Conservation (phyloP, 2,113 vertebrate genomes). For the Apeltes quadracus region DNA sequence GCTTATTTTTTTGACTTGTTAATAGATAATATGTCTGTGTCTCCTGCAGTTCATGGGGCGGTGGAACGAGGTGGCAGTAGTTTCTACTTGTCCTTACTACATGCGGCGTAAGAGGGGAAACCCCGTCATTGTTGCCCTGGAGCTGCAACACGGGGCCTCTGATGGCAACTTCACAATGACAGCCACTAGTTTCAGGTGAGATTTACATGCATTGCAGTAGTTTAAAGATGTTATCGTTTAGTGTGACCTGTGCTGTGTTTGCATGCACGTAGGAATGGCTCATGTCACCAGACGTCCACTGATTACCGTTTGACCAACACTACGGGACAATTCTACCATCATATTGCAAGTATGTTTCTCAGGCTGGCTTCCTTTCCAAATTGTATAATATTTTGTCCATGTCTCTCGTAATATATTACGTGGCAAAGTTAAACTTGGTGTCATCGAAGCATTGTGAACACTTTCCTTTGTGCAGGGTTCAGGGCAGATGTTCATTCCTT, state of each 20-base stretch:
- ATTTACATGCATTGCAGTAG: too few relatives aligned
- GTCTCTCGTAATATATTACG: not conserved
- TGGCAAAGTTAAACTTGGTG: not conserved
- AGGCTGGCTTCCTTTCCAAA: not conserved
- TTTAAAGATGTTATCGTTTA: not conserved
- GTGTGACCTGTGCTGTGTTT: slow-evolving; percentile 1
- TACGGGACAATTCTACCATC: slow-evolving; percentile 74
- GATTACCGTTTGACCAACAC: slow-evolving; percentile 65
- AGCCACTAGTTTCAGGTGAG: slow-evolving; percentile 45
- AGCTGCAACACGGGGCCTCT: slow-evolving; percentile 68
- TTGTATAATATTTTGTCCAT: not conserved
- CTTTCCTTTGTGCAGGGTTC: slow-evolving; percentile 75
- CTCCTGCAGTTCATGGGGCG: slow-evolving; percentile 81
- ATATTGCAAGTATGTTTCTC: slow-evolving; percentile 65
- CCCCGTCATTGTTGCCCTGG: slow-evolving; percentile 76
- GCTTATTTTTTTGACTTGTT: not conserved
- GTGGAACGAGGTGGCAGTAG: slow-evolving; percentile 86
- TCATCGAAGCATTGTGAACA: not conserved
- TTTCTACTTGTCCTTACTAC: slow-evolving; percentile 83
- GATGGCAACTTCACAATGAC: slow-evolving; percentile 59
- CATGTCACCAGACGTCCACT: slow-evolving; percentile 60
- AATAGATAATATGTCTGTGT: not conserved
- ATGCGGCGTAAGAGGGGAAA: slow-evolving; percentile 78
- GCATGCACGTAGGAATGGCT: slow-evolving; percentile 42
- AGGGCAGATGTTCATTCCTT: slow-evolving; percentile 78